Base-by-base conservation (phyloP, 2,113 vertebrate genomes). In the Rhinopomastus cyanomelas region DNA sequence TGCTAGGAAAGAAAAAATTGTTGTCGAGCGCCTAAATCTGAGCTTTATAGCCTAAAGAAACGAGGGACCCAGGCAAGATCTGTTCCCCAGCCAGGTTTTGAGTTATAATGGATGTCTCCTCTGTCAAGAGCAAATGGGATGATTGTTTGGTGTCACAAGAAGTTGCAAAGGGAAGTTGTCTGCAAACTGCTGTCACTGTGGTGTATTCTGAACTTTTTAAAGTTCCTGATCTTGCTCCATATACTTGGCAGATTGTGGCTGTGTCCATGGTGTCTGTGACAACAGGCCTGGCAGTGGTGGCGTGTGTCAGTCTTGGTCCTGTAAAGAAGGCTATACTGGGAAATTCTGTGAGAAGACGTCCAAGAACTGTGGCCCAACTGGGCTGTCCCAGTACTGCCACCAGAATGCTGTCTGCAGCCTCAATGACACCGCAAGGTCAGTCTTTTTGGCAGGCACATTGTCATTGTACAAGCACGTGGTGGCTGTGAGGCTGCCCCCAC, bases 201-300 rank as follows among this genome's bases (percentile, higher is more conserved):
- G 37, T 85, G 9, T 16, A 64, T 69, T 48, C 60, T 78, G 62
- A 27, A 34, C 30, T 27, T 91, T 36, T 60, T 91, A 18, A 32
- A 37, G 42, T 86, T 51, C 88, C 32, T 71, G 37, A 23, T 84
- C 78, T 56, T 88, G 42, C 39, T 73, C 3, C 59, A 17, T 72
- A 6, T 42, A 26, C 59, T 83, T 90, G 73, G 12, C 92, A 99
- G 99, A 98, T 53, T 99, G 99, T 67, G 97, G 61, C 48, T 99
- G 99, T 65, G 78, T 99, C 69, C 98, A 99, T 11, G 99, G 99
- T 5, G 85, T 97, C n/a, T 99, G 99, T 95, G 99, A 99, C 96
- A 99, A 99, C 96, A 98, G 99, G 27, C 98, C 99, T 1, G 98
- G 98, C 96, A 98, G 98, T 0, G 71, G 93, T 2, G 99, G 99